Evolutionary conservation across 1,140 invertebrate genomes (phyloP), one percentile per base, ranked within the genome.

Genomic region (Cyclargus thomasi): DNA sequence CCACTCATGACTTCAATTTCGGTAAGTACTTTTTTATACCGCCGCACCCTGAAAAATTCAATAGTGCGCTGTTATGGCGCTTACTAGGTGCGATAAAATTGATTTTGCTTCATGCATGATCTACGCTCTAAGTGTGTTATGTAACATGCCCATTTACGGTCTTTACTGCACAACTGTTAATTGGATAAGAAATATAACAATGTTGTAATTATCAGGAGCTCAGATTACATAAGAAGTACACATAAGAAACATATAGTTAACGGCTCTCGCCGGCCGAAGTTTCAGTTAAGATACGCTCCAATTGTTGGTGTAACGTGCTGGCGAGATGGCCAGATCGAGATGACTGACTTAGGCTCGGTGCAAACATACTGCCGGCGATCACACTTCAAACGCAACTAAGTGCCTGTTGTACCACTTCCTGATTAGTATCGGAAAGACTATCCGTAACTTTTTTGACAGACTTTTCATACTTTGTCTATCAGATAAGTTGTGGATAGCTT

Each of bases 201-300:
- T 47, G 10, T 47, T 47, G 14, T 47, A 55, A 55, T 20, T 18
- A 20, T 1, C 0, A 55, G n/a, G n/a, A 55, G 53, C n/a, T 20
- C 10, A 21, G 17, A 59, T 59, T 59, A 59, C 55, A 59, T 59
- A 59, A 59, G 55, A 59, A 59, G n/a, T 55, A 8, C n/a, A 17
- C 63, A 29, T 64, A 53, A 68, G 64, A 70, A 70, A 79, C 75
- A 76, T 73, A 21, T 59, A 69, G 75, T 71, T 82, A 82, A 81
- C 80, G 80, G 80, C 70, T 67, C 63, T 59, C 71, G 53, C 70
- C 57, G 53, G 66, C 70, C 65, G 57, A 70, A 69, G 70, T 73
- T 77, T 72, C 82, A 80, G 82, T 82, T 82, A 84, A 73, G 77
- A 64, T 68, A 72, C 76, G 82, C 82, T 84, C 82, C 75, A 84